Evolutionary conservation across 2,888 invertebrate species (phyloP), one percentile per base, ranked within the genome.

Genomic region (Lydus trimaculatus): DNA sequence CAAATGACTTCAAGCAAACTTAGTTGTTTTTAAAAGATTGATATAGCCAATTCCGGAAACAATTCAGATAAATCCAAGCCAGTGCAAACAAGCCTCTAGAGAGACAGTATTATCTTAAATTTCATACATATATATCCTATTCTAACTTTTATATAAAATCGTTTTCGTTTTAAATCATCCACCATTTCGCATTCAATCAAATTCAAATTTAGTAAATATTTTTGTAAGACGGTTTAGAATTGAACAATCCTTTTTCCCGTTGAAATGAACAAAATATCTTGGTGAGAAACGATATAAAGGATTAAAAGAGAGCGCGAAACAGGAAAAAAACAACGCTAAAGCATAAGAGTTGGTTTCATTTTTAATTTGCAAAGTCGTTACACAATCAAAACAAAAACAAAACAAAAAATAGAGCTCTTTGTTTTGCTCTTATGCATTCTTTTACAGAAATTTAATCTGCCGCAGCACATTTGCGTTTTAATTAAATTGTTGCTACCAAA

Each of bases 11-110:
- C 61, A 67, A 65, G 67, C 66, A 70, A 69, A 73, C 64, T 73
- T 69, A 64, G 71, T 69, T 72, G 67, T 71, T 70, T 70, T 67
- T 69, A 66, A 72, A 74, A 73, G 74, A 74, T 73, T 73, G 74
- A 73, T 74, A 73, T 68, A 59, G 61, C 66, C 72, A 74, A 72
- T 74, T 73, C 64, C 64, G 62, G 63, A 71, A 74, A 72, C 74
- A 74, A 74, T 74, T 70, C 71, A 65, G 69, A 72, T 74, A 73
- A 71, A 74, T 70, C 72, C 72, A 65, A 73, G 63, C 70, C 71
- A 70, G 72, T 69, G 67, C 69, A 74, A 74, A 74, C 72, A 73
- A 75, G 73, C 64, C 70, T 70, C 71, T 56, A 39, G 72, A 63
- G 56, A 28, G 74, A 66, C 65, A 56, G 64, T 70, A 73, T 73